Conservation (phyloP, 1,140 invertebrate genomes). For the Philotrypesis tridentata region DNA sequence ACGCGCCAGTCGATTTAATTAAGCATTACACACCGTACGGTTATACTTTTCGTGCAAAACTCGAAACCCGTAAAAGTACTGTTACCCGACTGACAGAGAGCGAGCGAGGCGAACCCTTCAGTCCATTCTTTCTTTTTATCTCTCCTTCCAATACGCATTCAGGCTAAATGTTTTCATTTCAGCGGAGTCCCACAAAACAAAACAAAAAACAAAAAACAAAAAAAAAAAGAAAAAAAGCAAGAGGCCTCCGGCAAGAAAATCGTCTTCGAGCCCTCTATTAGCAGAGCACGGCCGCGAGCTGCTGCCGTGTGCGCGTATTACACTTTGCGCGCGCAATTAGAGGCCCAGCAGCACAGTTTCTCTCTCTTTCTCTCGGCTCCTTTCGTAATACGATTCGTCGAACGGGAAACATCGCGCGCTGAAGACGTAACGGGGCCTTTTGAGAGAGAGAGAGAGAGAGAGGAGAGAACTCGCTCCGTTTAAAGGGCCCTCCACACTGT, state of each 20-base stretch:
- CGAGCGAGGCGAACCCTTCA: too few species aligned
- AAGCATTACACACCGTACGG: not conserved
- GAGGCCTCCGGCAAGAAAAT: not conserved
- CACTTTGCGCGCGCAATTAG: slow-evolving; percentile 29
- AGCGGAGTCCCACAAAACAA: not conserved
- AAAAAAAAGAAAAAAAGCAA: not conserved
- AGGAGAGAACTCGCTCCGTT: slow-evolving; percentile 1
- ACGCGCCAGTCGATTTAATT: not conserved
- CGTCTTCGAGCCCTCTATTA: slow-evolving; percentile 2
- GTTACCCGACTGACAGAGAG: not conserved
- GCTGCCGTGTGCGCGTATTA: not conserved
- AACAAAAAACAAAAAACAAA: not conserved
- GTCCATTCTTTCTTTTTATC: not conserved
- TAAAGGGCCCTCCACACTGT: slow-evolving; percentile 30
- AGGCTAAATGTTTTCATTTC: slow-evolving; percentile 20
- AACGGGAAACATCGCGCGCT: slow-evolving; percentile 46
- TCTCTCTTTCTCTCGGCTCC: slow-evolving; percentile 2
- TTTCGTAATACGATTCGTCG: slow-evolving; percentile 49
- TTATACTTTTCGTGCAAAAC: not conserved
- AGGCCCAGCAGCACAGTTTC: slow-evolving; percentile 24
- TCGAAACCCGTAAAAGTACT: not conserved
- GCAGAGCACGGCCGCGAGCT: too few species aligned
- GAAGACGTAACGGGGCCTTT: slow-evolving; percentile 19
- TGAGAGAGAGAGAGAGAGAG: not conserved
- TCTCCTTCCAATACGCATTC: not conserved